phyloP scores from a whole-genome alignment of 2,113 vertebrate genomes.

The Hemichromis elongatus region DNA sequence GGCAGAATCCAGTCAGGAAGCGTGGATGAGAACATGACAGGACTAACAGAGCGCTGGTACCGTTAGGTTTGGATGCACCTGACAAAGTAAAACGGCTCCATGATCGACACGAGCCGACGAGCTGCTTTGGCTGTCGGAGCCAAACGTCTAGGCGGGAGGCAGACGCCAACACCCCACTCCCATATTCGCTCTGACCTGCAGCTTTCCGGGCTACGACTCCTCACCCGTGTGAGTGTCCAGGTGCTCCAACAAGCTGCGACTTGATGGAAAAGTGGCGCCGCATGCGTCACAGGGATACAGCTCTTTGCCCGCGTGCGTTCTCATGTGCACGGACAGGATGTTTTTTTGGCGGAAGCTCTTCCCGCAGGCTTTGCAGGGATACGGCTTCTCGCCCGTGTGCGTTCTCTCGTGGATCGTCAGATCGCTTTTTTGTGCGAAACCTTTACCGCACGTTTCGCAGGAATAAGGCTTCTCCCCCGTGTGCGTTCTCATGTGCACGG shows the following conservation, averaged over 20 bases:
- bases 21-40: fast-evolving
- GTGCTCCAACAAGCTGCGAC: not conserved
- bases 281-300: not conserved
- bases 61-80: fast-evolving
- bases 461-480: not conserved
- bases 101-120: not conserved
- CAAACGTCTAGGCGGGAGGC: not conserved
- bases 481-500: not conserved
- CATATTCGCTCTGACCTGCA: not conserved
- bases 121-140: not conserved
- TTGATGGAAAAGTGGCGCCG: not conserved
- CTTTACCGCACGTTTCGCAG: not conserved
- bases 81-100: not conserved
- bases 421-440: not conserved
- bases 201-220: not conserved
- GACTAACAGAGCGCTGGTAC: not conserved
- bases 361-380: not conserved
- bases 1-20: not conserved
- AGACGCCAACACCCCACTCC: not conserved
- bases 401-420: not conserved
- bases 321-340: not conserved
- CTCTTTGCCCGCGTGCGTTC: not conserved
- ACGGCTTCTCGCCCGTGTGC: not conserved
- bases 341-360: not conserved
- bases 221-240: not conserved